Conservation (phyloP, 2,113 vertebrate species). For the Struthio camelus region DNA sequence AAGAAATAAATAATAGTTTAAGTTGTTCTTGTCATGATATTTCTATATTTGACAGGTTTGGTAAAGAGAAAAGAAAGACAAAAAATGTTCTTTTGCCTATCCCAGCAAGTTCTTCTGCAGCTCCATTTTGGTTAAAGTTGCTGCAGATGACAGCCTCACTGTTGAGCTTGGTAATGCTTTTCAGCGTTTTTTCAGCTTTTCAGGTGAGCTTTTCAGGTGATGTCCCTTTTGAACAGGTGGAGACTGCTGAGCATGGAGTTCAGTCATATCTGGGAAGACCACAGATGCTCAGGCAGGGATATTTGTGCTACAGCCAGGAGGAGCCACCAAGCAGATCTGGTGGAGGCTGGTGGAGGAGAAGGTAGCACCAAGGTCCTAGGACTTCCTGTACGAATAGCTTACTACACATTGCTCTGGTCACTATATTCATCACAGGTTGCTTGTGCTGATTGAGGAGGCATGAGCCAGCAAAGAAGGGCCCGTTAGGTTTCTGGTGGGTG, state of each 20-base stretch:
- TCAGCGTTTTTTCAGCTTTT: background rate
- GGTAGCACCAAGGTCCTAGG: background rate
- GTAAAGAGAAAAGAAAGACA: background rate
- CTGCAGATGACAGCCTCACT: background rate
- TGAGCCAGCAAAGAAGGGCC: background rate
- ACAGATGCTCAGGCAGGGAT: fast-evolving
- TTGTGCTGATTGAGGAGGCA: background rate
- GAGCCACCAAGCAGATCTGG: background rate
- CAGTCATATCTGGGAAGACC: fast-evolving
- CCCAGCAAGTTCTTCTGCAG: background rate
- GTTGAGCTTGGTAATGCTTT: background rate
- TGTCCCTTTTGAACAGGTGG: background rate
- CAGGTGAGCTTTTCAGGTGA: background rate
- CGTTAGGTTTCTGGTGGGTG: background rate
- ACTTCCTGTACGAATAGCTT: background rate
- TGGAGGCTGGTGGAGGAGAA: background rate
- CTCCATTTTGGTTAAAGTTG: background rate
- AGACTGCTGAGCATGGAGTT: background rate
- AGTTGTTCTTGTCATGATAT: background rate
- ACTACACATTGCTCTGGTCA: fast-evolving
- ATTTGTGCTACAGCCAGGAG: background rate
- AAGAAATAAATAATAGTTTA: background rate
- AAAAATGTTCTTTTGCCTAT: background rate
- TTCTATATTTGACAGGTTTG: background rate
- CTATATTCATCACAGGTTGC: background rate